Conservation (phyloP, 1,140 invertebrate genomes). For the Calephelis nemesis region DNA sequence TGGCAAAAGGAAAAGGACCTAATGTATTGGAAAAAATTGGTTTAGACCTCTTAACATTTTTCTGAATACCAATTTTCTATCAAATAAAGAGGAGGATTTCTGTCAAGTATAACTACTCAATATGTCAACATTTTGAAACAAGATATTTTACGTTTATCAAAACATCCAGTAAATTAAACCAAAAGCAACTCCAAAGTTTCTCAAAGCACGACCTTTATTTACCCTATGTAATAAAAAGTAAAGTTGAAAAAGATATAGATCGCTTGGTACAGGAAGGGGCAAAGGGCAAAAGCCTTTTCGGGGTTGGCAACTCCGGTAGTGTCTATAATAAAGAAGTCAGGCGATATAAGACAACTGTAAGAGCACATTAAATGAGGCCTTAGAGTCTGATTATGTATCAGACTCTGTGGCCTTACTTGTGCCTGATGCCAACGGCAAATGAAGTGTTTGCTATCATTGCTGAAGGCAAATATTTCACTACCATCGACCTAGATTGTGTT, state of each 20-base stretch:
- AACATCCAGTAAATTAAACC: too few relatives aligned
- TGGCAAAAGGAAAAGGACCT: conserved; percentile 25
- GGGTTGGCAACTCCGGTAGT: not conserved
- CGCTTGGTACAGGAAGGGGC: conserved; percentile 32
- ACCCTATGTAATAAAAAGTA: conserved; percentile 56
- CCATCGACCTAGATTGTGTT: conserved; percentile 23
- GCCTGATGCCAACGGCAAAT: not conserved
- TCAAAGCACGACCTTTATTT: conserved; percentile 51
- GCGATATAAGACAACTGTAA: not conserved
- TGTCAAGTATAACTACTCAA: conserved; percentile 28
- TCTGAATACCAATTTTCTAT: conserved; percentile 32
- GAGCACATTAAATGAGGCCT: not conserved
- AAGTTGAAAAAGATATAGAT: conserved; percentile 39
- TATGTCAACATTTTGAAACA: conserved; percentile 33
- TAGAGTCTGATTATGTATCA: not conserved
- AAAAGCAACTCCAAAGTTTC: conserved; percentile 22
- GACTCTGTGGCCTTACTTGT: too few relatives aligned
- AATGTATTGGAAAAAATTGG: conserved; percentile 23
- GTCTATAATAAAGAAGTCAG: not conserved
- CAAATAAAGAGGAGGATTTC: not conserved
- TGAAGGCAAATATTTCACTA: conserved; percentile 1
- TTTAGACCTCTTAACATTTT: conserved; percentile 27
- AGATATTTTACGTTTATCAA: too few relatives aligned
- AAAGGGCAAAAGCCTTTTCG: conserved; percentile 6
- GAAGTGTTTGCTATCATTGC: conserved; percentile 1